Conservation (phyloP, 2,113 vertebrate species). For the Seriola quinqueradiata region DNA sequence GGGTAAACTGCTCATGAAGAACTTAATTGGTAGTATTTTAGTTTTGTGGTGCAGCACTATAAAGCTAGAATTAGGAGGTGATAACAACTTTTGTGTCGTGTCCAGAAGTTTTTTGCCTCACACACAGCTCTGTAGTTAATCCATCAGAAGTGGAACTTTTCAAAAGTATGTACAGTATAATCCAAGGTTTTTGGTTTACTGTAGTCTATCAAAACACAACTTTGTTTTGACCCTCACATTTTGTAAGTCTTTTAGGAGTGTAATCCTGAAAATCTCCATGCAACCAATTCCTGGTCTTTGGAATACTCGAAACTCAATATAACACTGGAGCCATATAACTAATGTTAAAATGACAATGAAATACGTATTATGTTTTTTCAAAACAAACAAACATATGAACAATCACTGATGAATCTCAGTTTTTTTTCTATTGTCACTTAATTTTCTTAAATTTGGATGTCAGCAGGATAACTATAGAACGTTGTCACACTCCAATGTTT, state of each 20-base stretch:
- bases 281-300: background rate
- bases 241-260: background rate
- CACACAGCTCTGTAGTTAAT: constrained; percentile 1
- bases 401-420: background rate
- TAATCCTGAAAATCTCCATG: constrained; percentile 39
- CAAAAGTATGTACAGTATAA: background rate
- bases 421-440: background rate
- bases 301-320: constrained; percentile 1
- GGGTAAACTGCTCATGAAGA: constrained; percentile 36
- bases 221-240: constrained; percentile 11
- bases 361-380: too few species aligned
- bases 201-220: constrained; percentile 26
- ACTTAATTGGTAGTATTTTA: constrained; percentile 37
- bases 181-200: background rate
- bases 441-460: background rate
- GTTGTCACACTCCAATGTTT: background rate
- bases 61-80: constrained; percentile 28
- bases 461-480: background rate
- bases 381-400: background rate
- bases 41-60: constrained; percentile 21
- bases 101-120: constrained; percentile 12
- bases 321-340: background rate
- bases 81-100: constrained; percentile 18
- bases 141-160: background rate
- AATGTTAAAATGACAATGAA: background rate